Evolutionary conservation across 1,140 invertebrate species (phyloP).

Genomic region (Pachyrhynchus sulphureomaculatus): DNA sequence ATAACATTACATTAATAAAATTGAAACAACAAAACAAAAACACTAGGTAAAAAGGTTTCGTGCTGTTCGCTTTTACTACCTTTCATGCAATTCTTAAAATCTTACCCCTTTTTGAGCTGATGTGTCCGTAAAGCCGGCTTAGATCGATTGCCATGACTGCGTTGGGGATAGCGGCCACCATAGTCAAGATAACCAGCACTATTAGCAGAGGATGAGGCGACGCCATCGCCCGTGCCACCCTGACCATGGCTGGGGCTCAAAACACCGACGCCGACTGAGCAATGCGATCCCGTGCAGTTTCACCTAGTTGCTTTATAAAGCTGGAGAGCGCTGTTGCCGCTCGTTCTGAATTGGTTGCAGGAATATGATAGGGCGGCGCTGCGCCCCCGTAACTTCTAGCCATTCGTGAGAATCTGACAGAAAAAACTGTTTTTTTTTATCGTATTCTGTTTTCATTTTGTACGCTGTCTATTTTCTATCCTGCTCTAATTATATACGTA

Average conservation of each 20-base stretch:
- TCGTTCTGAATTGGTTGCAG: constrained; percentile 1
- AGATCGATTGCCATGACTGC: constrained; percentile 65
- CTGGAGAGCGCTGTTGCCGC: constrained; percentile 19
- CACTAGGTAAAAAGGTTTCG: too few species aligned
- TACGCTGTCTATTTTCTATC: too few species aligned
- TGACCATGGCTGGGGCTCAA: constrained; percentile 46
- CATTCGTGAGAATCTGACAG: constrained; percentile 5
- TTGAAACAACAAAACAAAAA: too few species aligned
- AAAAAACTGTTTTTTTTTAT: too few species aligned
- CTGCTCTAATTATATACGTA: too few species aligned
- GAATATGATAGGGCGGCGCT: constrained; percentile 10
- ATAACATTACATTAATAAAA: too few species aligned
- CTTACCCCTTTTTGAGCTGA: constrained; percentile 66
- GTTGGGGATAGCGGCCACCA: constrained; percentile 58
- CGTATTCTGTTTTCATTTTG: too few species aligned
- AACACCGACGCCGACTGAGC: constrained; percentile 33
- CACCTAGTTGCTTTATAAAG: constrained; percentile 30
- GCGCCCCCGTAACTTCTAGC: constrained; percentile 17
- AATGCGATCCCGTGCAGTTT: constrained; percentile 25
- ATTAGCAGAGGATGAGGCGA: constrained; percentile 50
- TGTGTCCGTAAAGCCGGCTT: constrained; percentile 66
- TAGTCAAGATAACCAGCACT: constrained; percentile 54
- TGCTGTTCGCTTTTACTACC: too few species aligned
- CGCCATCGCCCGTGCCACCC: constrained; percentile 49
- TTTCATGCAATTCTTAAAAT: too few species aligned